Evolutionary conservation across 2,797 vertebrate genomes (phyloP).

Genomic region (Amazona finschi): DNA sequence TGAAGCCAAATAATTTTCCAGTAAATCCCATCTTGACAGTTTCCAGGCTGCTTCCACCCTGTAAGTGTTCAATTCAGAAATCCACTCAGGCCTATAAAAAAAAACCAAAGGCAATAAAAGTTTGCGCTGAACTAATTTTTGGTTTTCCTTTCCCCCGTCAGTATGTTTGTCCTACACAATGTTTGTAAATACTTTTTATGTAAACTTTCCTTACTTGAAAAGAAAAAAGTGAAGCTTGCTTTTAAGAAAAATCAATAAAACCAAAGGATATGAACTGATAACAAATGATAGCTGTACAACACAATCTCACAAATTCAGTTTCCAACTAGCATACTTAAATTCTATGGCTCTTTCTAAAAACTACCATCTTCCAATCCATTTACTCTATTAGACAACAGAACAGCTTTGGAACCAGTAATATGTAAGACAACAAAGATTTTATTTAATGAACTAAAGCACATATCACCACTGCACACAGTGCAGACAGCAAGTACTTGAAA

Average conservation of each 20-base stretch:
- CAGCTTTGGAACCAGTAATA: neutral
- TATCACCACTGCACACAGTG: neutral
- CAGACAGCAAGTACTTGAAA: neutral
- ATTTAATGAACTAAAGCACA: neutral
- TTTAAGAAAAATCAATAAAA: neutral
- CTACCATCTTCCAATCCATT: neutral
- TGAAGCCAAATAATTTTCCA: constrained; percentile 92
- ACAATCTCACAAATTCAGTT: neutral
- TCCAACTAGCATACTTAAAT: neutral
- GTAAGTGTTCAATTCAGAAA: constrained; percentile 92
- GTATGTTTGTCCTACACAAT: neutral
- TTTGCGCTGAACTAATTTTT: neutral
- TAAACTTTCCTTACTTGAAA: neutral
- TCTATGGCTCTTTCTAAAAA: neutral
- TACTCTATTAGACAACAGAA: neutral
- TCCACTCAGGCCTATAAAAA: constrained; percentile 87
- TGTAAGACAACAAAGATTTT: neutral
- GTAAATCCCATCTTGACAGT: constrained; percentile 92
- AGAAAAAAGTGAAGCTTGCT: neutral
- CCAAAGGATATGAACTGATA: neutral
- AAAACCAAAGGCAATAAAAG: neutral
- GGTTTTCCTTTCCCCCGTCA: neutral
- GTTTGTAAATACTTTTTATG: neutral
- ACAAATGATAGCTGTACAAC: neutral
- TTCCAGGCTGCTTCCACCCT: constrained; percentile 98